A percentile compares a stretch with the other conserved stretches of the same genome.
Evolutionary conservation across 2,113 vertebrate species (phyloP).

Genomic region (Pedetes capensis): DNA sequence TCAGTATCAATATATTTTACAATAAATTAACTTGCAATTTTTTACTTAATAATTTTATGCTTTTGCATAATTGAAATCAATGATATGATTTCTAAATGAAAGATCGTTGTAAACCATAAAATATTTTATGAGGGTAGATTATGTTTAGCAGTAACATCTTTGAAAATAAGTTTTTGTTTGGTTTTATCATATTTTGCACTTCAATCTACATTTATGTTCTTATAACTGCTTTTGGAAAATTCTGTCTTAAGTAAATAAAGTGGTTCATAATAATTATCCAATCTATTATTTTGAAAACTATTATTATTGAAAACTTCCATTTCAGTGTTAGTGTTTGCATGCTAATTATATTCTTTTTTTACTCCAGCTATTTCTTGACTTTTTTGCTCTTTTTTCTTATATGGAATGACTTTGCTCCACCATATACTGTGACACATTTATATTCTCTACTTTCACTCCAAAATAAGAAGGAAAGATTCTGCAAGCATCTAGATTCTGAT

Average conservation of each 20-base stretch:
- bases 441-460: not conserved
- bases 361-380: not conserved
- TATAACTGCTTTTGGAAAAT: not conserved
- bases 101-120: not conserved
- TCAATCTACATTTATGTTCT: not conserved
- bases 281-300: not conserved
- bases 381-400: not conserved
- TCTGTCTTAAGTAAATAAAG: constrained; percentile 8
- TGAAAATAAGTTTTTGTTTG: not conserved
- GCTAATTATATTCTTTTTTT: not conserved
- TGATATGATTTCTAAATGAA: not conserved
- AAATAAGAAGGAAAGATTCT: not conserved
- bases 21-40: constrained; percentile 5
- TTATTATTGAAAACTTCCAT: not conserved
- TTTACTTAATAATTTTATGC: not conserved
- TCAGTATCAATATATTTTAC: no score
- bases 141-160: constrained; percentile 20
- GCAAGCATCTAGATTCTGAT: not conserved
- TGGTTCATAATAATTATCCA: not conserved
- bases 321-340: not conserved
- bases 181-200: not conserved
- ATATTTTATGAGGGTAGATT: not conserved
- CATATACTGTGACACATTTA: not conserved
- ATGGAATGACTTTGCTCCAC: not conserved
- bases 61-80: constrained; percentile 51